Conservation (phyloP, 1,140 invertebrate species). For the Drosophila aff. region DNA sequence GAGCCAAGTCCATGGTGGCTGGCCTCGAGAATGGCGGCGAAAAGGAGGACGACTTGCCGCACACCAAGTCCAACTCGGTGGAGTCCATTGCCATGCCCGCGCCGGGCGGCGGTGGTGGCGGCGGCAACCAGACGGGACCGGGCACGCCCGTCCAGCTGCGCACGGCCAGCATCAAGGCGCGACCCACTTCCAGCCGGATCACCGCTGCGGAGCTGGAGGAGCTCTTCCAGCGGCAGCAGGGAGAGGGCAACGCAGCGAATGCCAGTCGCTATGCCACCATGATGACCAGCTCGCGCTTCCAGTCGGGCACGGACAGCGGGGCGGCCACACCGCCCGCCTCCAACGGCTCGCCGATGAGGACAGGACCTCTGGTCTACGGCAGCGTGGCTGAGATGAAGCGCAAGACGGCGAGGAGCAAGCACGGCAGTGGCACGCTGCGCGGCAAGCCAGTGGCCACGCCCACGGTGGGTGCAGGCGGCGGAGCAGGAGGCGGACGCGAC, state of each 20-base stretch:
- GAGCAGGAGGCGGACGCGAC: conserved; percentile 60
- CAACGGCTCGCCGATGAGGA: conserved; percentile 87
- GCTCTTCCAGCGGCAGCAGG: conserved; percentile 93
- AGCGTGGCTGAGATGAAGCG: conserved; percentile 98
- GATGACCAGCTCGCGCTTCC: conserved; percentile 91
- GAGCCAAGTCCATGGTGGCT: conserved; percentile 95
- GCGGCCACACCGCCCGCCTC: conserved; percentile 87
- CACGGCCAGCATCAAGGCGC: conserved; percentile 94
- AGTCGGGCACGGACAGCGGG: conserved; percentile 86
- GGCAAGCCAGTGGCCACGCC: conserved; percentile 85
- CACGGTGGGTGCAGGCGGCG: conserved; percentile 54
- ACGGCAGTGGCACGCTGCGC: conserved; percentile 77
- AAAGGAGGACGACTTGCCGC: conserved; percentile 86
- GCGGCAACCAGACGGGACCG: conserved; percentile 55
- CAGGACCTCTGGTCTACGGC: conserved; percentile 91
- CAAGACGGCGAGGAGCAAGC: conserved; percentile 85
- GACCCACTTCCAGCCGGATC: conserved; percentile 94
- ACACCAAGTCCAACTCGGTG: conserved; percentile 91
- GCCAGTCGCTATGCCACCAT: conserved; percentile 86
- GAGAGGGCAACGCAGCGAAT: conserved; percentile 74
- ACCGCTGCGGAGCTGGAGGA: conserved; percentile 95
- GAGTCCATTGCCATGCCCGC: conserved; percentile 88
- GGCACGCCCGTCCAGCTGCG: conserved; percentile 89
- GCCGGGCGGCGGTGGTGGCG: conserved; percentile 53
- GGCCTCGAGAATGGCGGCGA: conserved; percentile 89